phyloP scores from a whole-genome alignment of 2,113 vertebrate species.

The Nannospalax galili region DNA sequence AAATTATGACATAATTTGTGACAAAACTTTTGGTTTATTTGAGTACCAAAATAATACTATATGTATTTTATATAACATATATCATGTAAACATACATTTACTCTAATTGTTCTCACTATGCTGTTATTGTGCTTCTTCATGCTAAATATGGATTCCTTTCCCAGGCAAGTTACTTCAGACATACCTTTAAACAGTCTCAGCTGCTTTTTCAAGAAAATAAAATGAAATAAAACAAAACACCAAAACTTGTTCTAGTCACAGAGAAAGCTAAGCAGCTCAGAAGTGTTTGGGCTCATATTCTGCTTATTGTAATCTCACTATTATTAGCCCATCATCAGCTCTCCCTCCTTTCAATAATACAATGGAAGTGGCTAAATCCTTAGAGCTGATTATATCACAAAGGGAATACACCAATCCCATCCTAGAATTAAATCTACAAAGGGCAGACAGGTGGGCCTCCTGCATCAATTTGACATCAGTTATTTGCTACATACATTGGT shows the following conservation, averaged over 20 bases:
- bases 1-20: constrained; percentile 45
- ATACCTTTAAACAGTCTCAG: constrained; percentile 22
- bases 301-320: constrained; percentile 58
- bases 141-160: not conserved
- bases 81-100: not conserved
- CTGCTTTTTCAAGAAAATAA: not conserved
- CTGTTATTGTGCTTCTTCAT: not conserved
- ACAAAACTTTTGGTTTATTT: constrained; percentile 12
- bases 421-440: constrained; percentile 66
- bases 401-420: constrained; percentile 54
- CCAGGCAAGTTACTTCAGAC: not conserved
- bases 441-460: constrained; percentile 41
- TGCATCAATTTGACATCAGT: constrained; percentile 19
- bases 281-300: constrained; percentile 57
- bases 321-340: constrained; percentile 48
- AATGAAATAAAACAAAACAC: not conserved
- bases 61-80: not conserved
- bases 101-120: not conserved
- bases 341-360: constrained; percentile 66
- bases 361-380: constrained; percentile 58
- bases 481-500: not conserved
- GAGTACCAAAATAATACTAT: not conserved
- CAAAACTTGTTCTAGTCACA: not conserved
- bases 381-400: constrained; percentile 69
- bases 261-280: not conserved